Evolutionary conservation across 2,113 vertebrate genomes (phyloP).

Genomic region (Puffinus mauretanicus): DNA sequence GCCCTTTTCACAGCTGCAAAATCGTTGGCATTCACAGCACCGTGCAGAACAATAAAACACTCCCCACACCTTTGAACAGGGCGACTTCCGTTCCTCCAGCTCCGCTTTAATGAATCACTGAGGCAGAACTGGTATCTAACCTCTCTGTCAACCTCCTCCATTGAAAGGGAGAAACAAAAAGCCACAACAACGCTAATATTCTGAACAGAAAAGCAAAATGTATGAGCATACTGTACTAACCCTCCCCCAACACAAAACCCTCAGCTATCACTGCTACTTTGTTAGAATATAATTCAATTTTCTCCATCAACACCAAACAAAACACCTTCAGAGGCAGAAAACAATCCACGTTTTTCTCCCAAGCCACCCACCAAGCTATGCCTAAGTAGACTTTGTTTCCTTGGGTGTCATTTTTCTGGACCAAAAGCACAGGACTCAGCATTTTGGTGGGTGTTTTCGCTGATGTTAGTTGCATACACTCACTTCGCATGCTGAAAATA

Average conservation of each 20-base stretch:
- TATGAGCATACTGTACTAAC: not conserved
- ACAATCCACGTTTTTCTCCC: not conserved
- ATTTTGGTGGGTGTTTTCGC: not conserved
- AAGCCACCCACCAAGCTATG: not conserved
- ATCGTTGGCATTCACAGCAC: constrained; percentile 62
- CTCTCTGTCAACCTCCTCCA: constrained; percentile 29
- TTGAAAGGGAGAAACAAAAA: constrained; percentile 53
- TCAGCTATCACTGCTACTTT: not conserved
- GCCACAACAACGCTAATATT: constrained; percentile 34
- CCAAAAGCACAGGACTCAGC: not conserved
- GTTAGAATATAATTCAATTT: constrained; percentile 34
- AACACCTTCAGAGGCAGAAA: constrained; percentile 10
- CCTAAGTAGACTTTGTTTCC: not conserved
- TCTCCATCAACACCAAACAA: constrained; percentile 1
- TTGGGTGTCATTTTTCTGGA: not conserved
- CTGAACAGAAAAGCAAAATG: not conserved
- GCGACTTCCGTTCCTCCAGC: constrained; percentile 13
- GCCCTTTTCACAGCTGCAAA: constrained; percentile 64
- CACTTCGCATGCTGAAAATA: not conserved
- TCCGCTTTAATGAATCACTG: constrained; percentile 54
- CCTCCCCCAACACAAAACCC: not conserved
- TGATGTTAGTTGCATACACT: not conserved
- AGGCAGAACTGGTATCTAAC: constrained; percentile 53
- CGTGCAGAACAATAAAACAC: constrained; percentile 61
- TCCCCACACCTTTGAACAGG: constrained; percentile 55